Percentiles rank a stretch among this genome's conserved stretches.
phyloP scores from a whole-genome alignment of 2,888 invertebrate species.

The Acholoe squamosa region DNA sequence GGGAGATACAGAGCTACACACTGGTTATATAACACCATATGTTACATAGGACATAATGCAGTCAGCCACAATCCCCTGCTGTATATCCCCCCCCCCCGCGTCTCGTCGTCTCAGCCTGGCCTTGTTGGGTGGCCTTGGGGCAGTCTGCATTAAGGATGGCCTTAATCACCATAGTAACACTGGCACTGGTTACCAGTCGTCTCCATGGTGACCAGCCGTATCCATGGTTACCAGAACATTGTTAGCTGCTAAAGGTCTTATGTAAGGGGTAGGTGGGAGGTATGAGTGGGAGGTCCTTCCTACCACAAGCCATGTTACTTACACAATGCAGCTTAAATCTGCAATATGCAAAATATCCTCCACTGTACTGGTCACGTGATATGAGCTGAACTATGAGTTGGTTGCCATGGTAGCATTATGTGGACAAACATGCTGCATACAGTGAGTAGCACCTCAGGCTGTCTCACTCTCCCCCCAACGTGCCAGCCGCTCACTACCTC shows the following conservation, averaged over 20 bases:
- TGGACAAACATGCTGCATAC: conserved; percentile 14
- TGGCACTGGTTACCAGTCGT: background rate
- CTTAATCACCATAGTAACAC: conserved; percentile 33
- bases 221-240: background rate
- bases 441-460: background rate
- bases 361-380: background rate
- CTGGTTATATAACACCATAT: background rate
- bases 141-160: background rate
- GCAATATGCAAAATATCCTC: background rate
- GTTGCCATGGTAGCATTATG: conserved; percentile 18
- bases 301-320: background rate
- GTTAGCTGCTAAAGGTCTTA: background rate
- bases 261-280: background rate
- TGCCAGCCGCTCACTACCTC: background rate
- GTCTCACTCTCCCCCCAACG: no score
- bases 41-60: background rate
- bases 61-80: background rate
- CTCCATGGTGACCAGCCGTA: background rate
- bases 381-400: background rate
- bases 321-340: background rate
- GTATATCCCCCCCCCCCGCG: background rate
- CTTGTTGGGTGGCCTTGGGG: background rate
- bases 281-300: background rate
- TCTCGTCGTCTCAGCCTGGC: no score
- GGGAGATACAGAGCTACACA: no score